Evolutionary conservation across 2,113 vertebrate species (phyloP).

Genomic region (Salvelinus namaycush): DNA sequence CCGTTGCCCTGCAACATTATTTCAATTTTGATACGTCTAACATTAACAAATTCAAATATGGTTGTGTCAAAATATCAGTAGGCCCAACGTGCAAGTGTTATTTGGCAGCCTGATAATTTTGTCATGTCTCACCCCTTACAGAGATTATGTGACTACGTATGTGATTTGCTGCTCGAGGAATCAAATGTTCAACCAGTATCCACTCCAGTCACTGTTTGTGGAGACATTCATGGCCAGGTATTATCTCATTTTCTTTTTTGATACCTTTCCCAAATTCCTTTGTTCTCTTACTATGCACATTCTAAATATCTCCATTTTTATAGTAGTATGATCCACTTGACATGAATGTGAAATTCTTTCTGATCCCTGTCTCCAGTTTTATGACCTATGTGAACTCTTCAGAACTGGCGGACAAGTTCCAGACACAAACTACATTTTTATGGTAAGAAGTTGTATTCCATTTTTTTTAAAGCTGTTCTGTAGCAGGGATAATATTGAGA

Average conservation of each 20-base stretch:
- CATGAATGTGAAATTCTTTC: neutral
- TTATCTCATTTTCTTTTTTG: neutral
- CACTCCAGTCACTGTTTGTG: constrained; percentile 94
- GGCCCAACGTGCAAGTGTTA: neutral
- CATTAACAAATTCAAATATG: too few relatives aligned
- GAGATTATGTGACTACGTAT: constrained; percentile 95
- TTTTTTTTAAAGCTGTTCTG: neutral
- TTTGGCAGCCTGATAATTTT: neutral
- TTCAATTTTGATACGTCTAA: too few relatives aligned
- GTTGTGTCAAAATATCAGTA: too few relatives aligned
- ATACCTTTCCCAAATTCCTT: neutral
- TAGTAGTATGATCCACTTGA: neutral
- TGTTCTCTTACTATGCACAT: neutral
- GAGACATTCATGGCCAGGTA: constrained; percentile 97
- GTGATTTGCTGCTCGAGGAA: constrained; percentile 93
- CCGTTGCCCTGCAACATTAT: too few relatives aligned
- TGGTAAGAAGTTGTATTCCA: constrained; percentile 71
- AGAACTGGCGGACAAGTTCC: constrained; percentile 95
- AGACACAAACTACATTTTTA: constrained; percentile 98
- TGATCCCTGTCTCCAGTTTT: constrained; percentile 80
- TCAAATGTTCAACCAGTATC: constrained; percentile 96
- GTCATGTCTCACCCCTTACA: constrained; percentile 50
- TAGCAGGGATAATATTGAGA: neutral
- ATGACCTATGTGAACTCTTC: constrained; percentile 96
- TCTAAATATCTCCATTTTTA: neutral